phyloP scores from a whole-genome alignment of 2,797 vertebrate genomes.

The Parambassis ranga region DNA sequence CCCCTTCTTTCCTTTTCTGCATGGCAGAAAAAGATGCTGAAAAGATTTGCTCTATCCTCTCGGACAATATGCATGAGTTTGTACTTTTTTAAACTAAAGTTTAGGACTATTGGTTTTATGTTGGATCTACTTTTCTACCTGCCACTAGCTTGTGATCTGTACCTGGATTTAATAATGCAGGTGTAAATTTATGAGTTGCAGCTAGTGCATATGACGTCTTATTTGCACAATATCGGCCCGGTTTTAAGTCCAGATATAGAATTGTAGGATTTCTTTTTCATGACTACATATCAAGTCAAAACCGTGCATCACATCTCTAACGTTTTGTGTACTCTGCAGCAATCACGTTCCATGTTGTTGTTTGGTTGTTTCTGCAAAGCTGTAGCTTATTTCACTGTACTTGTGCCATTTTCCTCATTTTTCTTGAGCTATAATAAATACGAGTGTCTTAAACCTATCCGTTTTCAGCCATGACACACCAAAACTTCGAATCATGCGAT shows the following conservation, averaged over 20 bases:
- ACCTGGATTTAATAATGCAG: background rate
- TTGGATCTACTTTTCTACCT: background rate
- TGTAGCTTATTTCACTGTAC: background rate
- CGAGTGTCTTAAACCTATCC: background rate
- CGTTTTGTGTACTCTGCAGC: background rate
- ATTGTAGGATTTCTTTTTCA: background rate
- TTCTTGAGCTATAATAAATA: background rate
- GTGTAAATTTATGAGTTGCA: background rate
- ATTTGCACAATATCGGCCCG: too few relatives aligned
- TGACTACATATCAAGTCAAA: background rate
- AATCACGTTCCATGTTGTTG: background rate
- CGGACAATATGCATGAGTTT: conserved; percentile 7
- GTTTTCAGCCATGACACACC: background rate
- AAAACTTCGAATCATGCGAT: background rate
- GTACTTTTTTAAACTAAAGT: conserved; percentile 1
- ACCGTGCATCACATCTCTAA: background rate
- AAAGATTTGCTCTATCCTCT: background rate
- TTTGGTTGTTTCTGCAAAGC: background rate
- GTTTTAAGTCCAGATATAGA: too few relatives aligned
- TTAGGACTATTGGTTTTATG: background rate
- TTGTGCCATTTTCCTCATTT: background rate
- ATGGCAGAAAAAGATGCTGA: conserved; percentile 10
- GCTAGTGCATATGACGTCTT: background rate
- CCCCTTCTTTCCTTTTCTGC: conserved; percentile 17
- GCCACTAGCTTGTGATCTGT: background rate